phyloP scores from a whole-genome alignment of 2,113 vertebrate species.

The Columbina picui region DNA sequence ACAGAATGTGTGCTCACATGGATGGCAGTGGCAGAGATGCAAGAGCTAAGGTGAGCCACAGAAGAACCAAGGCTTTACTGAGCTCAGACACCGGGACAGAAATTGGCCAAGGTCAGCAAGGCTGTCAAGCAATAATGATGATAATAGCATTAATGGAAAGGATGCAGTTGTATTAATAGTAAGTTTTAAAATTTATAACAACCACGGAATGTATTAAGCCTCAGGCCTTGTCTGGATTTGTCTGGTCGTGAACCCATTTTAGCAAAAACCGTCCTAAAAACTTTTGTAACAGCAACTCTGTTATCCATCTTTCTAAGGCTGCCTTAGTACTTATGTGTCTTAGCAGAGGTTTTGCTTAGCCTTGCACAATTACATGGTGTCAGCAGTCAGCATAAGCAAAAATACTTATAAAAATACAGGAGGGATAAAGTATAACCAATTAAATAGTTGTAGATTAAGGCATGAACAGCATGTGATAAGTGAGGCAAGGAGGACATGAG shows the following conservation, averaged over 20 bases:
- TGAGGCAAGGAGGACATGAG: neutral
- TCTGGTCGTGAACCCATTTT: neutral
- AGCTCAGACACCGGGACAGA: neutral
- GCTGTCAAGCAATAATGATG: neutral
- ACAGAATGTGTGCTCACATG: neutral
- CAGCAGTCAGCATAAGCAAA: neutral
- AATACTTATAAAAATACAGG: neutral
- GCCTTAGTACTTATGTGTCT: neutral
- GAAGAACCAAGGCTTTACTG: neutral
- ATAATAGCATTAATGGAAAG: neutral
- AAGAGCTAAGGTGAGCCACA: neutral
- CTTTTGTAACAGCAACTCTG: neutral
- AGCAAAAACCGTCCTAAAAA: neutral
- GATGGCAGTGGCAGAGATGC: neutral
- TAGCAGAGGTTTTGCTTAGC: neutral
- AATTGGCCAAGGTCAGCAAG: neutral
- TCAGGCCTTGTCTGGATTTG: neutral
- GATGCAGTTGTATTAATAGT: neutral
- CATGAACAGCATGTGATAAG: neutral
- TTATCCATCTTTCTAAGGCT: neutral
- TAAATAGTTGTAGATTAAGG: neutral
- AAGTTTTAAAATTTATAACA: neutral
- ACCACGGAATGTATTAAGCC: neutral
- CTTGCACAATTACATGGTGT: neutral
- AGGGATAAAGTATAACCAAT: neutral